Conservation (phyloP, 53 echinoderm and acorn worm species). For the Echinometra lucunter region DNA sequence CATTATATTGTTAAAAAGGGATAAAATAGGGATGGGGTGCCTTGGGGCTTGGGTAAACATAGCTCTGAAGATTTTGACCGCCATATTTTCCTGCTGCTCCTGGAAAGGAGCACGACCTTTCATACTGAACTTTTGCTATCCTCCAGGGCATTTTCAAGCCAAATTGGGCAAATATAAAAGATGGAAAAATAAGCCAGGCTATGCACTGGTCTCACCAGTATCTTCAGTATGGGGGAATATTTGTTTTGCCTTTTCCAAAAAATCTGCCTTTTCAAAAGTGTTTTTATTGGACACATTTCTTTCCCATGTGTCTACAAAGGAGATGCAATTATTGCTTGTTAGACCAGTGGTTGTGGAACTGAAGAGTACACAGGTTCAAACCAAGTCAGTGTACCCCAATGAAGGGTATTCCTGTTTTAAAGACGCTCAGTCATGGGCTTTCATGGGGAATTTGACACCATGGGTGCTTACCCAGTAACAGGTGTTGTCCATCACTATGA, state of each 20-base stretch:
- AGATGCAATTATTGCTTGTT: neutral
- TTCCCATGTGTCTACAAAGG: neutral
- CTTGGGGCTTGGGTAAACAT: neutral
- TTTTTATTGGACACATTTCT: neutral
- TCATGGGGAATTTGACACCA: too few species aligned
- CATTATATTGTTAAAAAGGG: neutral
- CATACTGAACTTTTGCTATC: neutral
- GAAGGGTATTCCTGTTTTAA: too few species aligned
- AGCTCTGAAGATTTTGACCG: neutral
- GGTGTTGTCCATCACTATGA: too few species aligned
- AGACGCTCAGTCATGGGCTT: too few species aligned
- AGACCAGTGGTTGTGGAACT: neutral
- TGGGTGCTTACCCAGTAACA: too few species aligned
- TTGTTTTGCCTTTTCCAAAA: neutral
- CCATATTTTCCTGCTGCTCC: slow-evolving; percentile 38
- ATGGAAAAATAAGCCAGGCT: slow-evolving; percentile 32
- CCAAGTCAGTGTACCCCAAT: too few species aligned
- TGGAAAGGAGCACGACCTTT: slow-evolving; percentile 19
- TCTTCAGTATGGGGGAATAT: neutral
- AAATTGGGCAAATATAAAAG: slow-evolving; percentile 21
- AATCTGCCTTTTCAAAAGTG: neutral
- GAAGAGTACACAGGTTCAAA: too few species aligned
- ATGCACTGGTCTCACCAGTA: neutral
- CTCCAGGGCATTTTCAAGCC: slow-evolving; percentile 16
- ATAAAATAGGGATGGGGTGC: neutral